phyloP scores from a whole-genome alignment of 2,888 invertebrate species.

The Brenthis ino region DNA sequence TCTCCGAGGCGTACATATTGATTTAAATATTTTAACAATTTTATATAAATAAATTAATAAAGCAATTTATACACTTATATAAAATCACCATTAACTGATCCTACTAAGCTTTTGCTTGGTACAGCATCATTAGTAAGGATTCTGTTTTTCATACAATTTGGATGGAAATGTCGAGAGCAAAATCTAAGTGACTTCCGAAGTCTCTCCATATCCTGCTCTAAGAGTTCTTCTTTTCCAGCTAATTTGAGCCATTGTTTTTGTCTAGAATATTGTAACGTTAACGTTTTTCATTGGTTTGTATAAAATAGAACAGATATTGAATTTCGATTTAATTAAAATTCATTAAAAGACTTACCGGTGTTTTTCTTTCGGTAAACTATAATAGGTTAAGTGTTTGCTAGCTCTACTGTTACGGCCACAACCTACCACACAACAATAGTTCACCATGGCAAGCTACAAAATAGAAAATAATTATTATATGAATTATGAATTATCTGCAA shows the following conservation, averaged over 20 bases:
- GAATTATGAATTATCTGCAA: too few species aligned
- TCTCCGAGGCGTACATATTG: too few species aligned
- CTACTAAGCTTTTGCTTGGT: slow-evolving; percentile 61
- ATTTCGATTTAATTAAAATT: neutral
- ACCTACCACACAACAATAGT: slow-evolving; percentile 69
- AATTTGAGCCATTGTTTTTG: slow-evolving; percentile 64
- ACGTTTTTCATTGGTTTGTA: neutral
- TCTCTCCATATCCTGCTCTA: slow-evolving; percentile 50
- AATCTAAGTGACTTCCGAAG: slow-evolving; percentile 51
- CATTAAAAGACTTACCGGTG: slow-evolving; percentile 51
- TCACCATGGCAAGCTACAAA: slow-evolving; percentile 56
- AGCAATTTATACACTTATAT: neutral
- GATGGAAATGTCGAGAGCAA: slow-evolving; percentile 69
- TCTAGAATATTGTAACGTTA: slow-evolving; percentile 44
- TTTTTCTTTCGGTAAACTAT: slow-evolving; percentile 65
- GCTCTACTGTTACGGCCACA: slow-evolving; percentile 67
- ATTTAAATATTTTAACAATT: neutral
- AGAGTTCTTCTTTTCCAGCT: slow-evolving; percentile 59
- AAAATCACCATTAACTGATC: slow-evolving; percentile 51
- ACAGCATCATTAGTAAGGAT: slow-evolving; percentile 62
- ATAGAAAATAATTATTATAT: too few species aligned
- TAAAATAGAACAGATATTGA: neutral
- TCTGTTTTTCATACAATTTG: slow-evolving; percentile 59
- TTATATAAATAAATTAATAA: neutral
- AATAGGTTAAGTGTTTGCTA: slow-evolving; percentile 67